phyloP scores from a whole-genome alignment of 1,140 invertebrate genomes.

The Microplitis mediator region DNA sequence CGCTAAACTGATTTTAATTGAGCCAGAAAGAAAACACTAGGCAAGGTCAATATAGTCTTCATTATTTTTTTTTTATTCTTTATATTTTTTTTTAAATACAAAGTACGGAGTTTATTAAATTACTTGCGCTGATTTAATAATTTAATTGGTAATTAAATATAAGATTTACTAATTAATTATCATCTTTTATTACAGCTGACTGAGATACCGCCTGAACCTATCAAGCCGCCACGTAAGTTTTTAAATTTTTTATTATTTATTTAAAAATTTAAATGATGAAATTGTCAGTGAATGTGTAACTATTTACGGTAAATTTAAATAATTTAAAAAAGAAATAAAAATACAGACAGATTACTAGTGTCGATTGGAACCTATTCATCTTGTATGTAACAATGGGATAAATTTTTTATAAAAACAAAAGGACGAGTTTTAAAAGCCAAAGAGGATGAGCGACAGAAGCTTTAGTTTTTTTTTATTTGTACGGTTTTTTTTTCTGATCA shows the following conservation, averaged over 20 bases:
- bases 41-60: too few relatives aligned
- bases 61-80: background rate
- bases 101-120: background rate
- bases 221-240: slow-evolving; percentile 43
- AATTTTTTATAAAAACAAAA: too few relatives aligned
- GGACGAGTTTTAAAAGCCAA: background rate
- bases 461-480: too few relatives aligned
- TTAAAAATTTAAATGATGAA: background rate
- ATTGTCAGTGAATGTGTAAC: background rate
- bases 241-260: background rate
- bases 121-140: background rate
- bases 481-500: background rate
- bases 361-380: too few relatives aligned
- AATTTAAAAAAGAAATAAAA: too few relatives aligned
- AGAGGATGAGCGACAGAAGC: background rate
- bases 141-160: too few relatives aligned
- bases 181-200: slow-evolving; percentile 48
- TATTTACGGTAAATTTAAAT: too few relatives aligned
- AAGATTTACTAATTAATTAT: slow-evolving; percentile 1
- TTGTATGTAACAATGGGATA: too few relatives aligned
- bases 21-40: slow-evolving; percentile 5
- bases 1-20: slow-evolving; percentile 20
- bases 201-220: slow-evolving; percentile 42
- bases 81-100: background rate
- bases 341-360: too few relatives aligned